Percentiles rank a stretch among this genome's conserved stretches.
phyloP scores from a whole-genome alignment of 2,113 vertebrate genomes.

The Cyphomyrus plagiostoma region DNA sequence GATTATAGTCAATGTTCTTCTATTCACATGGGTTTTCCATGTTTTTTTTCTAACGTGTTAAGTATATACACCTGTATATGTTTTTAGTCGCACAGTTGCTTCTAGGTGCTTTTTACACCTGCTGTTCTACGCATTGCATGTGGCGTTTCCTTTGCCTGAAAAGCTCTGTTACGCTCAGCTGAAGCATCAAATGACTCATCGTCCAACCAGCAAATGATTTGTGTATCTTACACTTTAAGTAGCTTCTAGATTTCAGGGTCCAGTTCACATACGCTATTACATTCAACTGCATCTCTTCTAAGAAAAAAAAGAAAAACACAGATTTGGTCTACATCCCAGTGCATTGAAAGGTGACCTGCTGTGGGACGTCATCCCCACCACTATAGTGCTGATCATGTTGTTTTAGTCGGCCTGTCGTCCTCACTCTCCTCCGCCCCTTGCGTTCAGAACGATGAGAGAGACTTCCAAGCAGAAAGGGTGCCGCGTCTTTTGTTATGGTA shows the following conservation, averaged over 20 bases:
- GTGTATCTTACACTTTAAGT: background rate
- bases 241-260: background rate
- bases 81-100: background rate
- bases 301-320: background rate
- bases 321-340: background rate
- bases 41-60: background rate
- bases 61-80: background rate
- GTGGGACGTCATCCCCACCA: background rate
- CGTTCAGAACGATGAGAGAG: slow-evolving; percentile 3
- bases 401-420: slow-evolving; percentile 39
- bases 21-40: background rate
- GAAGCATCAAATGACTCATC: background rate
- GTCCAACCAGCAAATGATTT: background rate
- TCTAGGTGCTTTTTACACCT: background rate
- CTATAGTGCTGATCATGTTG: slow-evolving; percentile 34
- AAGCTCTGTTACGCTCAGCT: background rate
- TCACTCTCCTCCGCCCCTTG: slow-evolving; percentile 27
- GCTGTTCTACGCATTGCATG: too few relatives aligned
- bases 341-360: background rate
- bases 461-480: slow-evolving; percentile 30
- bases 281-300: background rate
- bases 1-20: background rate
- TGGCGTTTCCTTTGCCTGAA: background rate
- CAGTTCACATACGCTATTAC: background rate
- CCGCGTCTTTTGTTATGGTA: slow-evolving; percentile 62